Base-by-base conservation (phyloP, 2,888 invertebrate species). In the Phyllotreta striolata region DNA sequence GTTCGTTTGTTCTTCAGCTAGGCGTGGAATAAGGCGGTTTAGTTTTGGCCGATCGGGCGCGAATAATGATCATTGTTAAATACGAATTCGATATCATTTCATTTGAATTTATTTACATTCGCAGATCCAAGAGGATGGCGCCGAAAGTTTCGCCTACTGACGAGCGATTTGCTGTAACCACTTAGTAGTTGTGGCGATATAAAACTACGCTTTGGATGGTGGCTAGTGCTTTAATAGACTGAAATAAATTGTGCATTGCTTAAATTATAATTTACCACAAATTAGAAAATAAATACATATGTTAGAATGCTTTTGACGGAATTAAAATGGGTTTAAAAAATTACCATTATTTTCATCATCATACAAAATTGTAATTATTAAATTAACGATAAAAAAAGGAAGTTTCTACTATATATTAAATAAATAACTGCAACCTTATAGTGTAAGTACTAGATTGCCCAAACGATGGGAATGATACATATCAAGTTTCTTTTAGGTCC, bases 401-500 rank as follows among this genome's bases (percentile, higher is more conserved):
- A 24, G 24, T 24, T 24, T 4, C 24, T 24, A 24, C 24, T 24
- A 4, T 24, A 24, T 4, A 24, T 24, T 24, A 24, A 24, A 24
- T 24, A 24, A 24, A 24, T 4, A 24, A 24, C 24, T 24, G 4
- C 24, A 24, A 24, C 24, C 24, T 24, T 24, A n/a, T n/a, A 24
- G 24, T 24, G 24, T 24, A 24, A 24, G 24, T 24, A 24, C 24
- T 3, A 24, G 24, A 24, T 1, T 24, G 24, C 2, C 4, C 24
- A 24, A 24, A 24, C 4, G 24, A 24, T 55, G 55, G 34, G 43
- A 35, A 55, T 10, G 5, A 13, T 13, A 40, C 38, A 41, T 55
- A 40, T 14, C n/a, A 10, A 8, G 4, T 56, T 56, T 6, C 44
- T 61, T 61, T 39, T 47, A 61, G 61, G 46, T 46, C 54, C 2